phyloP scores from a whole-genome alignment of 2,888 invertebrate genomes.

The Brenthis hecate region DNA sequence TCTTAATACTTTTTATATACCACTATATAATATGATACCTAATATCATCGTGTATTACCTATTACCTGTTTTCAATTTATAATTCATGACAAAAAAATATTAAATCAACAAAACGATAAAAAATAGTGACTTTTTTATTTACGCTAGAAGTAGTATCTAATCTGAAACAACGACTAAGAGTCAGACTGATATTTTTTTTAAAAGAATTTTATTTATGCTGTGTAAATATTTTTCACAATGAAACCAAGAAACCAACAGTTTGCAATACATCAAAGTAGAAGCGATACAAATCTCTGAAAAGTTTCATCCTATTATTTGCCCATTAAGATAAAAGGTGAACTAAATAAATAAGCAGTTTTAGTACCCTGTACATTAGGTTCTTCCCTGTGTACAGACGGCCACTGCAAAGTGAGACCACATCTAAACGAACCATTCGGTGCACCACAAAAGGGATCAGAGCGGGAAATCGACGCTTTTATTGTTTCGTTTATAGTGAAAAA shows the following conservation, averaged over 20 bases:
- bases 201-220: background rate
- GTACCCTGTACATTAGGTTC: constrained; percentile 22
- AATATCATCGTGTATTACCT: too few relatives aligned
- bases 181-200: background rate
- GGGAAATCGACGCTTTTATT: constrained; percentile 60
- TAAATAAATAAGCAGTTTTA: constrained; percentile 28
- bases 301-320: constrained; percentile 9
- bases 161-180: background rate
- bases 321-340: constrained; percentile 18
- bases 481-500: constrained; percentile 69
- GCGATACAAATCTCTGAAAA: constrained; percentile 5
- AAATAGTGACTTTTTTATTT: too few relatives aligned
- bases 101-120: too few relatives aligned
- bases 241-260: background rate
- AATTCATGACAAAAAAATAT: too few relatives aligned
- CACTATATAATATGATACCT: too few relatives aligned
- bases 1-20: too few relatives aligned
- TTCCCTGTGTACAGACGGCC: constrained; percentile 25
- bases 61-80: too few relatives aligned
- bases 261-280: constrained; percentile 5
- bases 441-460: constrained; percentile 62
- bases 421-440: constrained; percentile 52
- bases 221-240: background rate
- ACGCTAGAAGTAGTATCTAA: too few relatives aligned
- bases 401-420: constrained; percentile 37